phyloP scores from a whole-genome alignment of 2,888 invertebrate species.

The Erebia ligea region DNA sequence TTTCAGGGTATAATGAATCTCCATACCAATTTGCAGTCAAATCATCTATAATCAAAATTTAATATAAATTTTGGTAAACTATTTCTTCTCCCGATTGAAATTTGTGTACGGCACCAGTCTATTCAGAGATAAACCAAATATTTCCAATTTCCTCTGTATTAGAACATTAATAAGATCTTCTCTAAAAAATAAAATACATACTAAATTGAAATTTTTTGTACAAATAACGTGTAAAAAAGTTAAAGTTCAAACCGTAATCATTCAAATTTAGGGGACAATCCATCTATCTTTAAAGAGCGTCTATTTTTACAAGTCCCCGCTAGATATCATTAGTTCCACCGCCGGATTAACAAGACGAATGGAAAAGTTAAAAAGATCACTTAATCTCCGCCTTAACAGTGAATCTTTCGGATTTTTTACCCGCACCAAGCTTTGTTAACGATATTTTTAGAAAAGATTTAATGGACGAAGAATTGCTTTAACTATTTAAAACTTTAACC shows the following conservation, averaged over 20 bases:
- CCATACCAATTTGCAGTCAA: too few species aligned
- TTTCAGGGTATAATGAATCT: too few species aligned
- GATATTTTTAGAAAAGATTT: constrained; percentile 26
- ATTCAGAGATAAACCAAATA: too few species aligned
- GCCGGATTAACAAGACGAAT: constrained; percentile 59
- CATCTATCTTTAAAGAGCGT: constrained; percentile 10
- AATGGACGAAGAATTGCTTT: constrained; percentile 11
- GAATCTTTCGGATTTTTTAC: constrained; percentile 35
- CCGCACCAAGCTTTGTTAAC: constrained; percentile 26
- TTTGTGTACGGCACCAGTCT: too few species aligned
- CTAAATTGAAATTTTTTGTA: too few species aligned
- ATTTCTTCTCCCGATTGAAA: too few species aligned
- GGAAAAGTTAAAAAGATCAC: constrained; percentile 52
- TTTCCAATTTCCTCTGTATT: too few species aligned
- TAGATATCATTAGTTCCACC: constrained; percentile 48
- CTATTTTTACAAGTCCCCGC: constrained; percentile 29
- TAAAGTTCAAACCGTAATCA: background rate
- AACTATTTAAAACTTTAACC: constrained; percentile 2
- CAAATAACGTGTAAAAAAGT: background rate
- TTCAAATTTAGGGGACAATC: constrained; percentile 1
- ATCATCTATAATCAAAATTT: too few species aligned
- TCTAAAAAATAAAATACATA: too few species aligned
- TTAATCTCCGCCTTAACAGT: constrained; percentile 55
- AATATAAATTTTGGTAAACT: too few species aligned
- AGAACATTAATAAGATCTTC: too few species aligned